These are phyloP conservation scores for Plestiodon gilberti DNA, from an alignment of 2,113 vertebrate species.

Conservation along the genomic window DNA sequence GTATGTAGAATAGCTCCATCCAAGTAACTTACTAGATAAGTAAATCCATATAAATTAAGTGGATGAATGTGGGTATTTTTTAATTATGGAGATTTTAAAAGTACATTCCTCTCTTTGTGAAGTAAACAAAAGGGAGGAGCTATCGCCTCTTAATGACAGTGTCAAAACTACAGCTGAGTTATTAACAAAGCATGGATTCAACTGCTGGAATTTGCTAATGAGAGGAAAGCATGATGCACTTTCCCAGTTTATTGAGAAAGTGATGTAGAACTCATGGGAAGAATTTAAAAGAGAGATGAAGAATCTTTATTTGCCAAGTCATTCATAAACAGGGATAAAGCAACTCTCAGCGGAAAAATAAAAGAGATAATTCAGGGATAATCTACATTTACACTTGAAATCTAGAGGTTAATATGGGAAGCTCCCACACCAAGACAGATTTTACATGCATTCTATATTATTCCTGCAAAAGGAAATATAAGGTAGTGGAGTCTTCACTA, in stretches of 20 bases:
- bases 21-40: no score
- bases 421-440: neutral
- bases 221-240: slow-evolving; percentile 28
- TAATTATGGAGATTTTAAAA: slow-evolving; percentile 50
- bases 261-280: slow-evolving; percentile 10
- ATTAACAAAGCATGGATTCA: slow-evolving; percentile 40
- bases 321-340: slow-evolving; percentile 21
- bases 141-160: neutral
- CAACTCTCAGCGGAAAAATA: neutral
- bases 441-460: neutral
- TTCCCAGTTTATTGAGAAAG: slow-evolving; percentile 10
- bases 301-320: neutral
- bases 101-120: slow-evolving; percentile 27
- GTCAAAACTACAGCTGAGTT: neutral
- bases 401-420: neutral
- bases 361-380: neutral
- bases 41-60: neutral
- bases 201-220: fast-evolving
- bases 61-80: neutral
- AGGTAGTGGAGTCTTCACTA: neutral
- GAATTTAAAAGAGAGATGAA: neutral
- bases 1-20: no score
- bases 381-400: neutral
- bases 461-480: neutral
- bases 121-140: slow-evolving; percentile 32